Evolutionary conservation across 2,888 invertebrate species (phyloP).

Genomic region (Melanargia galathea): DNA sequence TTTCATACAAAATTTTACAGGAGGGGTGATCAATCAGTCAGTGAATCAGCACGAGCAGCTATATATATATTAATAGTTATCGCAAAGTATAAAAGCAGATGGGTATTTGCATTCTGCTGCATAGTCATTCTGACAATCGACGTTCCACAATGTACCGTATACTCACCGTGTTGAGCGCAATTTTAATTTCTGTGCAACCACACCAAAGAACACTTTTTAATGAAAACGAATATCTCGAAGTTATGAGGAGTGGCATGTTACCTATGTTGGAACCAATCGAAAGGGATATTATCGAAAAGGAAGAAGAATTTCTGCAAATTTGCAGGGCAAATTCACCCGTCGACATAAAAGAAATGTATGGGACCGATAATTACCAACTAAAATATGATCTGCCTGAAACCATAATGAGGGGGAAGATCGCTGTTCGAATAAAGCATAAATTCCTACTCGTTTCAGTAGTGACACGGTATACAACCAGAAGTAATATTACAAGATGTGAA

Average conservation of each 20-base stretch:
- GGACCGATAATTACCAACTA: not conserved
- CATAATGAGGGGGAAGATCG: not conserved
- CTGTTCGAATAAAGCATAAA: conserved; percentile 6
- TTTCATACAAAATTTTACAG: no score
- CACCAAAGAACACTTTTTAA: not conserved
- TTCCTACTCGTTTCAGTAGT: not conserved
- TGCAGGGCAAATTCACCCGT: not conserved
- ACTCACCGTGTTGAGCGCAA: not conserved
- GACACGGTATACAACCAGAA: not conserved
- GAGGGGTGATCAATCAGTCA: no score
- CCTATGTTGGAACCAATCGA: not conserved
- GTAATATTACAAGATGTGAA: conserved; percentile 16
- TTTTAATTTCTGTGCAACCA: not conserved
- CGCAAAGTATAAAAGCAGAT: not conserved
- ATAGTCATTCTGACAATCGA: not conserved
- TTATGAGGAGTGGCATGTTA: no score
- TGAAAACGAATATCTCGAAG: not conserved
- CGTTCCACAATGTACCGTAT: not conserved
- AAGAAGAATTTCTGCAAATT: not conserved
- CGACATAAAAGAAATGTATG: not conserved
- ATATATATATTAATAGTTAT: not conserved
- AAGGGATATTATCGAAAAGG: not conserved
- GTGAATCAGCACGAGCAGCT: no score
- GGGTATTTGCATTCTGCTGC: not conserved
- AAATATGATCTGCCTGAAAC: not conserved